Percentiles rank a stretch among this genome's conserved stretches.
These are phyloP conservation scores for Lates calcarifer DNA, from an alignment of 2,113 vertebrate genomes.

Conservation along the genomic window DNA sequence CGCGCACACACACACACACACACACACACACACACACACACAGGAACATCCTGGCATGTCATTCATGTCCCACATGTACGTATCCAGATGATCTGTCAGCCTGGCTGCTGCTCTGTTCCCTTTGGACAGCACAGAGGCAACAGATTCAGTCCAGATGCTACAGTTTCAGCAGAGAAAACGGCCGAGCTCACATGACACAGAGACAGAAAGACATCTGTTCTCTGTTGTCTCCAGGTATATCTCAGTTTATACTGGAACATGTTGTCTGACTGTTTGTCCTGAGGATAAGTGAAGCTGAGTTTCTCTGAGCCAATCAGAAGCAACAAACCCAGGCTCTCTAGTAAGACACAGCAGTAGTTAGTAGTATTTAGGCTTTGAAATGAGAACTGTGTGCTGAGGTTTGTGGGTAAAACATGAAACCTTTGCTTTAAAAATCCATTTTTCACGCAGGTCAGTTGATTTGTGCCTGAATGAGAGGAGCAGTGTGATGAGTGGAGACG, in stretches of 20 bases:
- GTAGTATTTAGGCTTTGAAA: too few relatives aligned
- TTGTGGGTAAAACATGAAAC: too few relatives aligned
- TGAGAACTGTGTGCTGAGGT: too few relatives aligned
- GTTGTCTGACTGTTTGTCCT: slow-evolving; percentile 8
- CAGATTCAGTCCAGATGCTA: slow-evolving; percentile 70
- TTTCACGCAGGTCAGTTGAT: too few relatives aligned
- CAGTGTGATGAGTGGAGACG: too few relatives aligned
- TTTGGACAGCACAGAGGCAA: slow-evolving; percentile 31
- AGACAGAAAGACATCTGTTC: not conserved
- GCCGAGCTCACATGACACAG: slow-evolving; percentile 38
- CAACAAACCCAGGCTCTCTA: not conserved
- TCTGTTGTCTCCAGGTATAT: not conserved
- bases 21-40: too few relatives aligned
- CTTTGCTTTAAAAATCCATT: too few relatives aligned
- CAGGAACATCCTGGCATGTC: slow-evolving; percentile 47
- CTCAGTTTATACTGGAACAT: not conserved
- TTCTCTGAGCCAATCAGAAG: not conserved
- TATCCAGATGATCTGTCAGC: slow-evolving; percentile 62
- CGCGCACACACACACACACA: slow-evolving; percentile 2
- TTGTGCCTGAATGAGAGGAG: too few relatives aligned
- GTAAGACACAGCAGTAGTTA: not conserved
- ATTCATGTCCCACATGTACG: slow-evolving; percentile 49
- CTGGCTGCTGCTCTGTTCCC: slow-evolving; percentile 38
- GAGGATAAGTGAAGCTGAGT: not conserved
- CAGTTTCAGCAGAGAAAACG: slow-evolving; percentile 57